Evolutionary conservation across 1,140 invertebrate species (phyloP), one percentile per base, ranked within the genome.

Genomic region (Scaptomyza pallida): DNA sequence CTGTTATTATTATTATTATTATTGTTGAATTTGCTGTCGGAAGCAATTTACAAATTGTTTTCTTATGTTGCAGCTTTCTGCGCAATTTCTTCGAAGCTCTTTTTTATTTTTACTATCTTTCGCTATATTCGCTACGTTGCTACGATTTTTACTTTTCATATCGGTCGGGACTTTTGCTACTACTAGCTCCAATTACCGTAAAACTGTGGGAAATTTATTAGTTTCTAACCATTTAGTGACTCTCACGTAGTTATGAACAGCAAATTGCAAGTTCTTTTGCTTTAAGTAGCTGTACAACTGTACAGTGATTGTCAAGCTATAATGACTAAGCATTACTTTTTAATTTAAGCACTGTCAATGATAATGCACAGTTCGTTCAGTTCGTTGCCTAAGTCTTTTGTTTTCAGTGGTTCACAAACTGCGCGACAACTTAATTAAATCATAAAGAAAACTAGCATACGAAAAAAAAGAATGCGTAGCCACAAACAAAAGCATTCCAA

Each of bases 21-120:
- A 79, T 83, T 83, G 85, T 83, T 83, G 72, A 83, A 80, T 80
- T 80, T 80, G 57, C 81, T 85, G 80, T 86, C 80, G 80, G 80
- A 85, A 85, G 80, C 81, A 85, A 85, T 86, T 85, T 86, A 86
- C 80, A 85, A 72, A 72, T 67, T 65, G 69, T 59, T 64, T 55
- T 30, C 6, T 56, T 40, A 63, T 55, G 33, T 64, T 64, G 37
- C 44, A 57, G 45, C 56, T 72, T 72, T 67, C 57, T 72, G 73
- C 45, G 52, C 73, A 56, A 71, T 51, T 68, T 71, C 68, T 71
- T 44, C 40, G 23, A 1, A 60, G 47, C 35, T 19, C 13, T 5
- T 15, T 47, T 55, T 35, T 26, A 50, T 62, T 69, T 12, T 77
- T 48, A 65, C 72, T 76, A 45, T 40, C 68, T 62, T 54, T 67